Evolutionary conservation across 2,797 vertebrate species (phyloP).

Genomic region (Sarcoramphus papa): DNA sequence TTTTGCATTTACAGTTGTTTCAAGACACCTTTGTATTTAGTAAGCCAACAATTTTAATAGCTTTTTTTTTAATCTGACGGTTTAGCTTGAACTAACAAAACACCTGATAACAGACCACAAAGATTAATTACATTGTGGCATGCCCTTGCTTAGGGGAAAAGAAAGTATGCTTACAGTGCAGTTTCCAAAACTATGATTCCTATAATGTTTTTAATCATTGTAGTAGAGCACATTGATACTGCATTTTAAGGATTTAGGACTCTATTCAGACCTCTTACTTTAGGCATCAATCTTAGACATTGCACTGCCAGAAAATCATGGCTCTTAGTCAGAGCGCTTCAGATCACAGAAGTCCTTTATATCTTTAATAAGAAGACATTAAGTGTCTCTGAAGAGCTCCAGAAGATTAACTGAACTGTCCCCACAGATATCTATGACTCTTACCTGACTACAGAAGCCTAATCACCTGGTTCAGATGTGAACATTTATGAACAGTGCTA

Average conservation of each 20-base stretch:
- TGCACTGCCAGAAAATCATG: background rate
- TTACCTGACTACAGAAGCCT: background rate
- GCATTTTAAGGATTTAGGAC: background rate
- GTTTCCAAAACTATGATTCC: background rate
- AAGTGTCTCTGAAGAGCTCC: background rate
- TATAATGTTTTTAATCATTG: background rate
- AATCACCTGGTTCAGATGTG: background rate
- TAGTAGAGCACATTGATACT: background rate
- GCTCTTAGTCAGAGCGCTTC: background rate
- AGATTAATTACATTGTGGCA: background rate
- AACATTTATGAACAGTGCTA: background rate
- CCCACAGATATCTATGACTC: background rate
- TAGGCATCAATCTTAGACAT: background rate
- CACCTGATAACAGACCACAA: background rate
- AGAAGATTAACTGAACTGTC: background rate
- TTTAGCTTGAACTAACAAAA: background rate
- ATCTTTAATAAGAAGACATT: background rate
- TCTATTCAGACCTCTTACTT: background rate
- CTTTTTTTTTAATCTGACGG: background rate
- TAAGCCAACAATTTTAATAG: background rate
- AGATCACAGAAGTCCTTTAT: background rate
- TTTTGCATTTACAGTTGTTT: background rate
- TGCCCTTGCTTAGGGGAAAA: background rate
- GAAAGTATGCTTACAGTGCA: background rate
- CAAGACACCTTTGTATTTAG: background rate